Evolutionary conservation across 92 coral and sea anemone genomes (phyloP).

Genomic region (Epizoanthus stellaris): DNA sequence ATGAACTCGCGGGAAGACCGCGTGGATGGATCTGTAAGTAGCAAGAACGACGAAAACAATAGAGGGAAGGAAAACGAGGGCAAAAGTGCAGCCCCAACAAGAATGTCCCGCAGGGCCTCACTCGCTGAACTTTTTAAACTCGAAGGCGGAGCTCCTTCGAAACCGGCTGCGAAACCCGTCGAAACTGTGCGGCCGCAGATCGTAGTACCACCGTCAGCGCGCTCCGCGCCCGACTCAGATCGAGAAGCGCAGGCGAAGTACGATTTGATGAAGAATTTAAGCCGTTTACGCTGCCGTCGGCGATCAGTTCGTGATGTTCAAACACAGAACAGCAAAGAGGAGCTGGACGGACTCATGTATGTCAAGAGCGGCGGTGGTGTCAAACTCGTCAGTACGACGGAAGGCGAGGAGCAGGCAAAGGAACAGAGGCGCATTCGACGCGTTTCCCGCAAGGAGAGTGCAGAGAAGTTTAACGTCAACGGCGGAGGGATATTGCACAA

Average conservation of each 20-base stretch:
- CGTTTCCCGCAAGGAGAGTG: slow-evolving; percentile 77
- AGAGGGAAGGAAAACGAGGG: slow-evolving; percentile 60
- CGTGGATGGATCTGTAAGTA: slow-evolving; percentile 70
- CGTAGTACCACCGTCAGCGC: slow-evolving; percentile 36
- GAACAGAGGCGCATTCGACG: slow-evolving; percentile 83
- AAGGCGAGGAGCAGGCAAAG: slow-evolving; percentile 82
- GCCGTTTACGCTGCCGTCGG: slow-evolving; percentile 77
- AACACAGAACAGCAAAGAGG: slow-evolving; percentile 69
- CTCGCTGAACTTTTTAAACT: slow-evolving; percentile 90
- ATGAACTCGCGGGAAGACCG: slow-evolving; percentile 63
- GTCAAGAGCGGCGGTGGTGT: slow-evolving; percentile 87
- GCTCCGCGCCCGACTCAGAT: slow-evolving; percentile 24
- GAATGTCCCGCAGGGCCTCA: slow-evolving; percentile 86
- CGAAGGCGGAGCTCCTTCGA: slow-evolving; percentile 61
- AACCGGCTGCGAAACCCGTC: slow-evolving; percentile 65
- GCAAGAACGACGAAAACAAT: slow-evolving; percentile 5
- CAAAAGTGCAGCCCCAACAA: slow-evolving; percentile 51
- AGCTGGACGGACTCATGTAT: slow-evolving; percentile 89
- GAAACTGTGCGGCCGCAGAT: slow-evolving; percentile 52
- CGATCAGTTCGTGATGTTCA: slow-evolving; percentile 90
- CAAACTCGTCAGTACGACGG: slow-evolving; percentile 84
- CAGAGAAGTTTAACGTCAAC: slow-evolving; percentile 65
- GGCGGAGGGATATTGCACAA: slow-evolving; percentile 37
- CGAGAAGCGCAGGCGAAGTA: slow-evolving; percentile 41
- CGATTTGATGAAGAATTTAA: slow-evolving; percentile 63